Base-by-base conservation (phyloP, 2,113 vertebrate genomes). In the Brachyhypopomus occidentalis region DNA sequence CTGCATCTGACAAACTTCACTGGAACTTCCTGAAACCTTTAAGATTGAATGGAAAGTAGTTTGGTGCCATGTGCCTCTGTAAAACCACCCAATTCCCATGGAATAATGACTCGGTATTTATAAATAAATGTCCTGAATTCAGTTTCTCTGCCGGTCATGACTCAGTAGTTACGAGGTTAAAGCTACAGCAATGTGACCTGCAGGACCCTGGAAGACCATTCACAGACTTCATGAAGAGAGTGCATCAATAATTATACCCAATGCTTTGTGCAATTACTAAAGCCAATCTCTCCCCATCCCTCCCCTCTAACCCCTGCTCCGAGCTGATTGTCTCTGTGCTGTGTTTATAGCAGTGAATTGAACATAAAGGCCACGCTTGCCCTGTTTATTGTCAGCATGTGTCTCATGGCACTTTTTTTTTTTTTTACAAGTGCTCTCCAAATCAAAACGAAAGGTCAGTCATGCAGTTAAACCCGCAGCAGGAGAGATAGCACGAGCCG, bases 101-200 rank as follows among this genome's bases (percentile, higher is more conserved):
- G 45, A 76, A 55, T 12, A 8, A 72, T 27, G 64, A 56, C 73
- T 85, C 41, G 27, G 66, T 78, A 76, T 86, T 79, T 84, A 75
- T 79, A 82, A 78, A 86, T 71, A 71, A 71, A 81, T 71, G 71
- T 56, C 82, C 60, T 41, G 38, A 72, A 78, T 75, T 77, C 66
- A 79, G 34, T 79, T 82, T 86, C 74, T 81, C 63, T 48, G 23
- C 58, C 22, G 45, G 78, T 78, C 70, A 64, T 70, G 75, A 45
- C 75, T 69, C 45, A 78, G 64, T 71, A 78, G 76, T 82, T 80
- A 81, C 45, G 14, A 25, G 64, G 66, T 41, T 74, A 67, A 56
- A 36, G 25, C 56, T 78, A 22, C n/a, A 5, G 2, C 56, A 75
- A 17, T 27, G n/a, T 23, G 5, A n/a, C 45, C 55, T 63, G 67